A percentile compares a stretch with the other conserved stretches of the same genome.
Conservation (phyloP, 2,888 invertebrate genomes). For the Shargacucullia verbasci region DNA sequence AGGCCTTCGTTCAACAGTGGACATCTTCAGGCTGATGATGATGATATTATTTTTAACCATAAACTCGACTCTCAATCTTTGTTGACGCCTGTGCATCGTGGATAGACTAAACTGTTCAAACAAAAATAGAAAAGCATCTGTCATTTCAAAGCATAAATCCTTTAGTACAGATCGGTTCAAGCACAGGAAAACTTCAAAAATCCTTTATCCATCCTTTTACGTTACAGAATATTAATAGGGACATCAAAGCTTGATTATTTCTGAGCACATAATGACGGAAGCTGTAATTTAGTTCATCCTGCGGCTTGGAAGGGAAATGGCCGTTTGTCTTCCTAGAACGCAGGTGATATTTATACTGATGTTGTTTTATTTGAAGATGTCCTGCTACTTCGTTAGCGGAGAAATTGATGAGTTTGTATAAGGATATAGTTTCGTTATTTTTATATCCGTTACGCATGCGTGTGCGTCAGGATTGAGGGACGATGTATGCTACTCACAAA, state of each 20-base stretch:
- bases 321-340: constrained; percentile 52
- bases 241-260: constrained; percentile 53
- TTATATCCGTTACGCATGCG: neutral
- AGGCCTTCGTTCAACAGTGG: too few species aligned
- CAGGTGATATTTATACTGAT: constrained; percentile 43
- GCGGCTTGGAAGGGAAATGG: constrained; percentile 45
- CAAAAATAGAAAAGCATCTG: neutral
- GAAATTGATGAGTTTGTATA: neutral
- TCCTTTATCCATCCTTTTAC: constrained; percentile 19
- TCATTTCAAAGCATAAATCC: neutral
- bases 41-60: too few species aligned
- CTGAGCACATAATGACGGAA: constrained; percentile 44
- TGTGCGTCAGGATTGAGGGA: neutral
- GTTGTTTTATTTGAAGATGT: neutral
- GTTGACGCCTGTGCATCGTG: too few species aligned
- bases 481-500: too few species aligned
- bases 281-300: constrained; percentile 51
- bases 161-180: neutral
- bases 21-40: too few species aligned
- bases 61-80: too few species aligned
- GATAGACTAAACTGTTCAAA: neutral
- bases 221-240: constrained; percentile 17
- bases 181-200: constrained; percentile 34
- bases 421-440: neutral
- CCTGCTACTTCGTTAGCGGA: neutral